phyloP scores from a whole-genome alignment of 53 echinoderm and acorn worm genomes.

The Arbacia lixula region DNA sequence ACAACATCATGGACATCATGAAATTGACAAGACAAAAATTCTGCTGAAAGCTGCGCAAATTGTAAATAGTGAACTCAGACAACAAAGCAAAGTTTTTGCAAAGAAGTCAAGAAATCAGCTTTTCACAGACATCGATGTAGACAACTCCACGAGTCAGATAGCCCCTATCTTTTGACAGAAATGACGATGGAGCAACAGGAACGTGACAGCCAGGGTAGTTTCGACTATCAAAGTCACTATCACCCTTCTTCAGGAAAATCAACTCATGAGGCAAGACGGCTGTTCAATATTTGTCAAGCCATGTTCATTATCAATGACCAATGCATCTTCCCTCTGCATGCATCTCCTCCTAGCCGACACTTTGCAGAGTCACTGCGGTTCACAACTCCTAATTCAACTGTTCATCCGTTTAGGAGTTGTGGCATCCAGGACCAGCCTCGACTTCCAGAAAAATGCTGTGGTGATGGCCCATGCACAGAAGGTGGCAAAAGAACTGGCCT shows the following conservation, averaged over 20 bases:
- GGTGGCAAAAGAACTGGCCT: neutral
- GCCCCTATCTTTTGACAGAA: neutral
- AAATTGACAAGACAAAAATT: neutral
- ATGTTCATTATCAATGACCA: slow-evolving; percentile 6
- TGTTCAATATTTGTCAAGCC: slow-evolving; percentile 9
- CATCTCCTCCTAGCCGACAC: slow-evolving; percentile 2
- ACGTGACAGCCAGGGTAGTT: too few species aligned
- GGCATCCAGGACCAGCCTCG: neutral
- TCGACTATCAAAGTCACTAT: too few species aligned
- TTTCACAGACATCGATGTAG: neutral
- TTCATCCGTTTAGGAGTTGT: neutral
- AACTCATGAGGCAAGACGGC: neutral
- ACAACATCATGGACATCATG: too few species aligned
- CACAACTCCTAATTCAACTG: neutral
- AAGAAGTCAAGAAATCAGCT: neutral
- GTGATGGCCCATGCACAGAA: neutral
- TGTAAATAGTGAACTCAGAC: slow-evolving; percentile 18
- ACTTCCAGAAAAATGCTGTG: slow-evolving; percentile 4
- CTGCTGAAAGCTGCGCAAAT: slow-evolving; percentile 13
- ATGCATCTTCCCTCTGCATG: neutral
- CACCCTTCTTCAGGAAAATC: neutral
- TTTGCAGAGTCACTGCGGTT: slow-evolving; percentile 1
- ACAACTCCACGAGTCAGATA: neutral
- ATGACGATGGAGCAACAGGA: neutral
- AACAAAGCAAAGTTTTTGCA: slow-evolving; percentile 1